Evolutionary conservation across 2,113 vertebrate genomes (phyloP).

Genomic region (Microtus oregoni): DNA sequence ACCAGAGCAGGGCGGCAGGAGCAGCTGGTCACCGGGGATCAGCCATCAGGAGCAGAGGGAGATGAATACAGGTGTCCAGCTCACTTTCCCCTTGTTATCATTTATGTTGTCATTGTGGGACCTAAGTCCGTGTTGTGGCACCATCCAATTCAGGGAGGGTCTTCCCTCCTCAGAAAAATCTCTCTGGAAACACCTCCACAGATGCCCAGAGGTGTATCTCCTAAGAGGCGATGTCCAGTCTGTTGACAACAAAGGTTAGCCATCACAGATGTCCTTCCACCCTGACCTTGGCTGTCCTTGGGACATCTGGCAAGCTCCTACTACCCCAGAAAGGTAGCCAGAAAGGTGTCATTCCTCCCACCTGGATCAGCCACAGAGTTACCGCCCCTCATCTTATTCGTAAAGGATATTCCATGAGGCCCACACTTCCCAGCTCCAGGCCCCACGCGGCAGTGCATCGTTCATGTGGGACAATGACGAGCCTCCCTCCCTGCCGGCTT

Average conservation of each 20-base stretch:
- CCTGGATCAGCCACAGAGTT: background rate
- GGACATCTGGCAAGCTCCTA: background rate
- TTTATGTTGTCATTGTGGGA: background rate
- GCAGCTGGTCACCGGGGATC: background rate
- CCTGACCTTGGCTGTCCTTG: background rate
- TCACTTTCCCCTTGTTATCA: background rate
- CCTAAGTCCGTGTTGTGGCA: too few species aligned
- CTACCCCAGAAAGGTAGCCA: background rate
- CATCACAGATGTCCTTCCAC: background rate
- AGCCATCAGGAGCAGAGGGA: background rate
- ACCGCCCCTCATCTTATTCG: accelerated
- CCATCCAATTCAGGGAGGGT: background rate
- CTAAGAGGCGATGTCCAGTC: too few species aligned
- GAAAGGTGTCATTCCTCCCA: too few species aligned
- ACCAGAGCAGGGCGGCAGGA: background rate
- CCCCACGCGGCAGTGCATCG: background rate
- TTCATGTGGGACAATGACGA: background rate
- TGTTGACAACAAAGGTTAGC: background rate
- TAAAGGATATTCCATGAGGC: background rate
- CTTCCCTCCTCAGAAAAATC: background rate
- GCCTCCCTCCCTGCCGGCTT: background rate
- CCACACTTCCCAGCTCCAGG: background rate
- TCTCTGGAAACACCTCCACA: background rate
- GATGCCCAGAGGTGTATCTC: background rate
- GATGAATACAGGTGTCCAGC: background rate